Base-by-base conservation (phyloP, 2,888 invertebrate genomes). In the Megamerina dolium region DNA sequence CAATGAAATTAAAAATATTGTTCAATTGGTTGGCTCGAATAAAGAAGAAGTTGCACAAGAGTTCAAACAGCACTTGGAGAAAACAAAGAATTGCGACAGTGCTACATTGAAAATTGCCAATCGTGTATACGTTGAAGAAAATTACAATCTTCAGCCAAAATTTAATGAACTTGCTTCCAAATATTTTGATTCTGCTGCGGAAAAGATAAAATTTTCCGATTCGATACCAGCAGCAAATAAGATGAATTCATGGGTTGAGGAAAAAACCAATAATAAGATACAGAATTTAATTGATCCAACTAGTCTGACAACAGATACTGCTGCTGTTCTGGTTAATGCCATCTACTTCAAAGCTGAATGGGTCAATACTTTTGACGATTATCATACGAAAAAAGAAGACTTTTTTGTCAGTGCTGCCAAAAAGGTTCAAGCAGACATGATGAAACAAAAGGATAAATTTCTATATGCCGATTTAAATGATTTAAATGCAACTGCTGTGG, bases 191-290 rank as follows among this genome's bases (percentile, higher is more conserved):
- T 79, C 85, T 2, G 78, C 4, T 20, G 76, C 82, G 4, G 75
- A 83, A 58, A 72, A 73, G 36, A 49, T 87, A 0, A 65, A 87
- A 59, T 90, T 90, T 55, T 54, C 42, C 0, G 51, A 77, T 16
- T 65, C 74, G 2, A 58, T 55, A 2, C 67, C 61, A 17, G 75
- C 80, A 2, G 76, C 75, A 0, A 56, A 72, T 1, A 66, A 63
- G 1, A 90, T 96, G 34, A 96, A 96, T 62, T 55, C 67, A 27
- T 93, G 92, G 88, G 88, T 83, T 30, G n/a, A n/a, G n/a, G n/a
- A n/a, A n/a, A n/a, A n/a, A n/a, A n/a, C n/a, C n/a, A n/a, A n/a
- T n/a, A n/a, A n/a, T n/a, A n/a, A n/a, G n/a, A n/a, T n/a, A n/a
- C n/a, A n/a, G n/a, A n/a, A n/a, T n/a, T n/a, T n/a, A 10, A 71